Percentiles rank a stretch among this genome's conserved stretches.
Evolutionary conservation across 2,113 vertebrate species (phyloP).

Genomic region (Neolamprologus fasciatus): DNA sequence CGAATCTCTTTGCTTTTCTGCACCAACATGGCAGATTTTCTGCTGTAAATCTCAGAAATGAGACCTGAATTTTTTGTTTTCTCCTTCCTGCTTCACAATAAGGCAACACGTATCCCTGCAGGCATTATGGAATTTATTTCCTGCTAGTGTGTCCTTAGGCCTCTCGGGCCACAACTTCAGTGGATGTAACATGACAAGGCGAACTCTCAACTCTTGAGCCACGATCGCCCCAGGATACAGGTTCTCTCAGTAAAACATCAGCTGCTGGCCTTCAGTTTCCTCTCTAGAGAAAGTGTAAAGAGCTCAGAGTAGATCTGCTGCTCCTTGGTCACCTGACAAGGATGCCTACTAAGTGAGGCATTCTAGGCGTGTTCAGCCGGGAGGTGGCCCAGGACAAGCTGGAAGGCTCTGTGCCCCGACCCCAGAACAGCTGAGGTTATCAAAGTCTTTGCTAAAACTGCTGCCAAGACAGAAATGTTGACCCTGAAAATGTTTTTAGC

Average conservation of each 20-base stretch:
- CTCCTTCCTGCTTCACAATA: not conserved
- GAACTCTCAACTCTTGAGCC: not conserved
- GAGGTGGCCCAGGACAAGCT: not conserved
- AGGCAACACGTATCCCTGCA: not conserved
- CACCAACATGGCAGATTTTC: not conserved
- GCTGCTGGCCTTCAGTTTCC: not conserved
- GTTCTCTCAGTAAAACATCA: not conserved
- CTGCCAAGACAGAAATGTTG: not conserved
- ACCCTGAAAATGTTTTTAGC: not conserved
- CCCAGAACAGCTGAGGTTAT: not conserved
- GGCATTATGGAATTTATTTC: not conserved
- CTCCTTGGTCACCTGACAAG: not conserved
- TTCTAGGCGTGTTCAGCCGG: not conserved
- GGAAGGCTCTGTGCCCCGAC: not conserved
- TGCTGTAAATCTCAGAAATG: not conserved
- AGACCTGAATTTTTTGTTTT: rapidly evolving
- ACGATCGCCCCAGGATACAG: not conserved
- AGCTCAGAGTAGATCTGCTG: not conserved
- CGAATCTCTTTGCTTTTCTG: not conserved
- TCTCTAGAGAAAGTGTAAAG: not conserved
- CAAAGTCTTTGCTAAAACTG: not conserved
- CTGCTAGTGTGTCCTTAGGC: not conserved
- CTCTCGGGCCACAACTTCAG: not conserved
- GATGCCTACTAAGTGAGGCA: not conserved
- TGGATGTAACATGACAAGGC: not conserved